Conservation (phyloP, 2,888 invertebrate species). For the Holacanthella duospinosa region DNA sequence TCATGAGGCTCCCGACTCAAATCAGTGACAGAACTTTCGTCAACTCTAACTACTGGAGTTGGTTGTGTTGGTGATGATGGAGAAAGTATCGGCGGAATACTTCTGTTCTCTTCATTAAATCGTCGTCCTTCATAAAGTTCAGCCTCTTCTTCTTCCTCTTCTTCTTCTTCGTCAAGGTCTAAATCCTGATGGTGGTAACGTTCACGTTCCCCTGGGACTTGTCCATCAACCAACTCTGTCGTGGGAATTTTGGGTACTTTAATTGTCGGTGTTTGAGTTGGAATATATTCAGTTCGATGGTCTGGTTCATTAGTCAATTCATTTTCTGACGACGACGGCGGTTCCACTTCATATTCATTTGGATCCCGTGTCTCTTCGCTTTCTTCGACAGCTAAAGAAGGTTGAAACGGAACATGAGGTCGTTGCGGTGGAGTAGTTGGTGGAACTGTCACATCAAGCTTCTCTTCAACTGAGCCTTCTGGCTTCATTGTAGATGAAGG, state of each 20-base stretch:
- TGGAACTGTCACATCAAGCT: background rate
- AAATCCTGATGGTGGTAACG: slow-evolving; percentile 4
- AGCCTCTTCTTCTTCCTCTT: slow-evolving; percentile 17
- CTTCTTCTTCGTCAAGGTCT: slow-evolving; percentile 9
- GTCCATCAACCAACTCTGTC: background rate
- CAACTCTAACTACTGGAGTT: background rate
- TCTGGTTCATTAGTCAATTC: background rate
- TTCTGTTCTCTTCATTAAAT: slow-evolving; percentile 6
- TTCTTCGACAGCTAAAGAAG: too few relatives aligned
- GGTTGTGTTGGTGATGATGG: slow-evolving; percentile 1
- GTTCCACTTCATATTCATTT: slow-evolving; percentile 16
- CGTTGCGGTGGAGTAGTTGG: background rate
- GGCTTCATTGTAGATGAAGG: background rate
- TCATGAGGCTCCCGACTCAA: background rate
- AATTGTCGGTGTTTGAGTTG: background rate
- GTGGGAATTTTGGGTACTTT: slow-evolving; percentile 1
- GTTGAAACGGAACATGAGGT: background rate
- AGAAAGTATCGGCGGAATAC: background rate
- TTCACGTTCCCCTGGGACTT: background rate
- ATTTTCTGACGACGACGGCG: background rate
- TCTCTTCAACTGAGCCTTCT: background rate
- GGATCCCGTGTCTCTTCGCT: background rate
- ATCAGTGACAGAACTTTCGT: background rate
- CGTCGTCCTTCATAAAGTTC: slow-evolving; percentile 11
- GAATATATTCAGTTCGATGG: background rate